Conservation (phyloP, 1,140 invertebrate genomes). For the Euura saliciscinereae region DNA sequence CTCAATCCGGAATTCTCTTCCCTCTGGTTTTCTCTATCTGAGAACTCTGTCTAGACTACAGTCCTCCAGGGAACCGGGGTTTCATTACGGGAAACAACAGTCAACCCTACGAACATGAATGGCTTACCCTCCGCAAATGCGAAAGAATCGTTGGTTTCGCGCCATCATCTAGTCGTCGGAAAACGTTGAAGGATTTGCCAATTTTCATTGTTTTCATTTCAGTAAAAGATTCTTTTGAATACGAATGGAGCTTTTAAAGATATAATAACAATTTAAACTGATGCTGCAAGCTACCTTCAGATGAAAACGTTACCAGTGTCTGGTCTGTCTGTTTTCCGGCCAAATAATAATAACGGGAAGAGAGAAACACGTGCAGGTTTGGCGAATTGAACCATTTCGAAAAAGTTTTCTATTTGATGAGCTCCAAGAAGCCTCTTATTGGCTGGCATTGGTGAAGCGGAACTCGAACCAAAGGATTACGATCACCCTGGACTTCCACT, state of each 20-base stretch:
- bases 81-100: slow-evolving; percentile 3
- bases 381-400: not conserved
- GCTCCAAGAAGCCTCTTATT: not conserved
- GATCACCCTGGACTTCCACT: not conserved
- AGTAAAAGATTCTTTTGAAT: no score
- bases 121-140: not conserved
- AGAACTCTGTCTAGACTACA: not conserved
- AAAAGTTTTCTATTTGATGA: slow-evolving; percentile 5
- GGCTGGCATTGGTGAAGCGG: not conserved
- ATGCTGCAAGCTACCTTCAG: no score
- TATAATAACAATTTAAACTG: no score
- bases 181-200: no score
- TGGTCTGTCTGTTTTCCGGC: not conserved
- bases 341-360: slow-evolving; percentile 1
- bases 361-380: not conserved
- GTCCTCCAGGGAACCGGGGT: not conserved
- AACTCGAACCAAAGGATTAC: not conserved
- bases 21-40: no score
- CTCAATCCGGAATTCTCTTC: no score
- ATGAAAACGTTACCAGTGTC: no score
- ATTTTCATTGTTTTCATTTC: no score
- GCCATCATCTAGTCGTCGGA: not conserved
- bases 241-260: no score
- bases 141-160: not conserved
- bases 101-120: not conserved